Evolutionary conservation across 1,140 invertebrate species (phyloP).

Genomic region (Drosophila chauvacae): DNA sequence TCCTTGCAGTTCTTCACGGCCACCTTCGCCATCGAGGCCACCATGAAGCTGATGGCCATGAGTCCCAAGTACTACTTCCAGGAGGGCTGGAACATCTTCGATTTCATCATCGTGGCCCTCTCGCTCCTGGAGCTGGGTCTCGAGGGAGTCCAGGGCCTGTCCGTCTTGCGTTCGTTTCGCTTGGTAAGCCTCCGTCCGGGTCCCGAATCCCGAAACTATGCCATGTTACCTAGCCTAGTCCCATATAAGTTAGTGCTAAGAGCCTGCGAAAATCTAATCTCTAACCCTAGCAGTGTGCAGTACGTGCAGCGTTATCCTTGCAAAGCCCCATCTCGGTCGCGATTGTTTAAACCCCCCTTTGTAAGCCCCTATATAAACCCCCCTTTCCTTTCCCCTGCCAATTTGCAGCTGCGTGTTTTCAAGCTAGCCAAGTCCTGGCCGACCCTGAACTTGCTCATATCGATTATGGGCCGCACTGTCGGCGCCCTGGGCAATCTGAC

Average conservation of each 20-base stretch:
- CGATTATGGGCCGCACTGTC: slow-evolving; percentile 99
- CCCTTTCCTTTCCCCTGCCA: slow-evolving; percentile 32
- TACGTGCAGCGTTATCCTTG: background rate
- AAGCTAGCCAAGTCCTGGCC: slow-evolving; percentile 99
- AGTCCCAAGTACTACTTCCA: slow-evolving; percentile 99
- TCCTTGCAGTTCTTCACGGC: slow-evolving; percentile 96
- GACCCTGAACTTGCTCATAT: slow-evolving; percentile 98
- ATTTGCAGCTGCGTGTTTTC: slow-evolving; percentile 97
- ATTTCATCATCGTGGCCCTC: slow-evolving; percentile 98
- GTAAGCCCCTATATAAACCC: slow-evolving; percentile 2
- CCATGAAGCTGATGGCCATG: slow-evolving; percentile 97
- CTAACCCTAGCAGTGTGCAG: slow-evolving; percentile 14
- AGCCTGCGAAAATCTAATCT: slow-evolving; percentile 16
- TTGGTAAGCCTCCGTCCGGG: slow-evolving; percentile 90
- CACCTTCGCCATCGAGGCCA: slow-evolving; percentile 98
- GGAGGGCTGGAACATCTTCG: slow-evolving; percentile 99
- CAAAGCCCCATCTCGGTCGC: background rate
- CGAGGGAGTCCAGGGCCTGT: slow-evolving; percentile 97
- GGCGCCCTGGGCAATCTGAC: slow-evolving; percentile 99
- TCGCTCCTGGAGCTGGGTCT: slow-evolving; percentile 96
- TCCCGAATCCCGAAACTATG: background rate
- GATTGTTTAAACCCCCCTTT: too few relatives aligned
- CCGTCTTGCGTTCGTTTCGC: slow-evolving; percentile 98
- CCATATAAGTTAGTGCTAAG: slow-evolving; percentile 37
- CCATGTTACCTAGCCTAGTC: slow-evolving; percentile 2